Evolutionary conservation across 2,888 invertebrate genomes (phyloP).

Genomic region (Drosophila lutescens): DNA sequence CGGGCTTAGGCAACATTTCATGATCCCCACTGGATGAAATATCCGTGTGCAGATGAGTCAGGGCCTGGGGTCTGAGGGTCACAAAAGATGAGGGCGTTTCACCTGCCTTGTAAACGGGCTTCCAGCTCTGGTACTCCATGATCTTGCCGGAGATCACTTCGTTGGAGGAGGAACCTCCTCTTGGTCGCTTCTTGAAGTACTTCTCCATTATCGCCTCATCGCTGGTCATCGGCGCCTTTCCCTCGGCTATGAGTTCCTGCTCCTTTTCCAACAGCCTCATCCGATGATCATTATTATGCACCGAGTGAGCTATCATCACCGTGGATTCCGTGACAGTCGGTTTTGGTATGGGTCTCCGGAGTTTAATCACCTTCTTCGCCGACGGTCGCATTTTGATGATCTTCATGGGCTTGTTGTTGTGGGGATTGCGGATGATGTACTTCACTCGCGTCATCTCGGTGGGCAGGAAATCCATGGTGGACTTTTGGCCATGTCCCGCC

Average conservation of each 20-base stretch:
- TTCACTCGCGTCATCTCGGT: constrained; percentile 79
- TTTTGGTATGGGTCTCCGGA: constrained; percentile 62
- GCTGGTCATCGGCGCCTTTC: constrained; percentile 63
- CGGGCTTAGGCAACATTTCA: constrained; percentile 73
- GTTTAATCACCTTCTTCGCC: constrained; percentile 74
- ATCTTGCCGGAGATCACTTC: constrained; percentile 74
- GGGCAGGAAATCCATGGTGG: constrained; percentile 68
- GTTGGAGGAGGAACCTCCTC: constrained; percentile 40
- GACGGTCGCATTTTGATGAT: constrained; percentile 76
- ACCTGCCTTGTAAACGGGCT: constrained; percentile 70
- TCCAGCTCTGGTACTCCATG: constrained; percentile 81
- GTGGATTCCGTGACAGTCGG: constrained; percentile 44
- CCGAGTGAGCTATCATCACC: constrained; percentile 46
- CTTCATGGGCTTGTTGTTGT: constrained; percentile 78
- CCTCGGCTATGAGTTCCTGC: constrained; percentile 82
- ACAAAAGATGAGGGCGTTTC: constrained; percentile 62
- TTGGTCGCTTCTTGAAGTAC: constrained; percentile 52
- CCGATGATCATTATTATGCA: constrained; percentile 3
- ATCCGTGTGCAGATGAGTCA: constrained; percentile 78
- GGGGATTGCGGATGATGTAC: constrained; percentile 81
- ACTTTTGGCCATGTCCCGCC: constrained; percentile 44
- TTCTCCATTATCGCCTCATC: constrained; percentile 66
- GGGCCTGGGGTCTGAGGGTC: constrained; percentile 66
- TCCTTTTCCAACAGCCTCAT: constrained; percentile 79
- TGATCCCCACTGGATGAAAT: constrained; percentile 54